A percentile compares a stretch with the other conserved stretches of the same genome.
phyloP scores from a whole-genome alignment of 1,140 invertebrate species.

The Stegodyphus mimosarum region DNA sequence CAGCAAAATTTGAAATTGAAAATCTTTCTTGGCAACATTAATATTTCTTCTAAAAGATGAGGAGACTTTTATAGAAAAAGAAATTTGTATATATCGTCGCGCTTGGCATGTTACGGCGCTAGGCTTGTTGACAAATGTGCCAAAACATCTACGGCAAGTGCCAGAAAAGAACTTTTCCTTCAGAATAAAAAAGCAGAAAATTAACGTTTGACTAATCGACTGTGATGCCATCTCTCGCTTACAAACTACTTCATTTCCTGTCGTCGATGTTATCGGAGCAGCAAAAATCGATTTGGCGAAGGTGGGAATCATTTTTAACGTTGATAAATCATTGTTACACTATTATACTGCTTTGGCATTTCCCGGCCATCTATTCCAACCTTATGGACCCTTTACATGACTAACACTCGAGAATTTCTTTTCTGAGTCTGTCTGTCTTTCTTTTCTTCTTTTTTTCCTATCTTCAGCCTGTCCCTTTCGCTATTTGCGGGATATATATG shows the following conservation, averaged over 20 bases:
- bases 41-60: too few relatives aligned
- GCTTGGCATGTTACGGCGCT: too few relatives aligned
- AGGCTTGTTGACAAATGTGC: too few relatives aligned
- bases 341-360: background rate
- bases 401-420: slow-evolving; percentile 41
- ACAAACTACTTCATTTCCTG: slow-evolving; percentile 10
- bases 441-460: slow-evolving; percentile 4
- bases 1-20: too few relatives aligned
- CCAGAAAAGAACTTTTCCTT: background rate
- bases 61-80: too few relatives aligned
- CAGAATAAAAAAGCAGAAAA: background rate
- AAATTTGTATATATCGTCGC: too few relatives aligned
- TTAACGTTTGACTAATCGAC: slow-evolving; percentile 5
- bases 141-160: too few relatives aligned
- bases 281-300: background rate
- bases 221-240: background rate
- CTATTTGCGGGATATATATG: slow-evolving; percentile 52
- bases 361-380: background rate
- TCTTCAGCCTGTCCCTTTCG: slow-evolving; percentile 31
- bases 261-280: slow-evolving; percentile 4
- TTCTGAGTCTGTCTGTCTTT: background rate
- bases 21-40: too few relatives aligned
- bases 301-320: slow-evolving; percentile 10
- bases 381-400: slow-evolving; percentile 1
- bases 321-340: slow-evolving; percentile 34